phyloP scores from a whole-genome alignment of 2,888 invertebrate genomes.

The Cataglyphis altisquamis region DNA sequence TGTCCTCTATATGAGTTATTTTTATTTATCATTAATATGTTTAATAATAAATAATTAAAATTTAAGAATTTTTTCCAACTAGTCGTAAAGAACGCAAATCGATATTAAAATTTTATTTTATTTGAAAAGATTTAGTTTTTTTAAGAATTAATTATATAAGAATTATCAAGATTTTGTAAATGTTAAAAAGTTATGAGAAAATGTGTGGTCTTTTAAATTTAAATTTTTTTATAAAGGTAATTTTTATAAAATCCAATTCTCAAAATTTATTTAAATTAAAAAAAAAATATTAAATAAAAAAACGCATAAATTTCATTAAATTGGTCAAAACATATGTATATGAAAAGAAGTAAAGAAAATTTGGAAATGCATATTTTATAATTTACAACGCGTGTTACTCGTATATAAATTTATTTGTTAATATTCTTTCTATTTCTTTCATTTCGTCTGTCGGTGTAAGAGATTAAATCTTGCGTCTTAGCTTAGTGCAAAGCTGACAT shows the following conservation, averaged over 20 bases:
- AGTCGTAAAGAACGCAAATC: conserved; percentile 4
- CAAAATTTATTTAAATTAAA: not conserved
- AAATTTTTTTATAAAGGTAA: conserved; percentile 17
- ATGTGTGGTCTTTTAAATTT: conserved; percentile 15
- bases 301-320: not conserved
- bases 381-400: conserved; percentile 1
- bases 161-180: conserved; percentile 2
- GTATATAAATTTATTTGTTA: conserved; percentile 4
- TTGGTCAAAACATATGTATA: conserved; percentile 7
- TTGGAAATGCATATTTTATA: not conserved
- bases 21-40: not conserved
- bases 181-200: conserved; percentile 20
- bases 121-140: conserved; percentile 19
- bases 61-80: conserved; percentile 12
- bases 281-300: not conserved
- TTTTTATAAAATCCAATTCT: not conserved
- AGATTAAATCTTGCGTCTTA: conserved; percentile 32
- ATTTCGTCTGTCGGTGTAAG: not conserved
- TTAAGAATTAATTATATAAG: not conserved
- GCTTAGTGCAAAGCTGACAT: not conserved
- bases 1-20: no score
- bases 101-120: conserved; percentile 7
- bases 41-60: conserved; percentile 13
- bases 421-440: conserved; percentile 25
- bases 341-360: conserved; percentile 13